A percentile compares a stretch with the other conserved stretches of the same genome.
Conservation (phyloP, 2,113 vertebrate species). For the Limnothrissa miodon region DNA sequence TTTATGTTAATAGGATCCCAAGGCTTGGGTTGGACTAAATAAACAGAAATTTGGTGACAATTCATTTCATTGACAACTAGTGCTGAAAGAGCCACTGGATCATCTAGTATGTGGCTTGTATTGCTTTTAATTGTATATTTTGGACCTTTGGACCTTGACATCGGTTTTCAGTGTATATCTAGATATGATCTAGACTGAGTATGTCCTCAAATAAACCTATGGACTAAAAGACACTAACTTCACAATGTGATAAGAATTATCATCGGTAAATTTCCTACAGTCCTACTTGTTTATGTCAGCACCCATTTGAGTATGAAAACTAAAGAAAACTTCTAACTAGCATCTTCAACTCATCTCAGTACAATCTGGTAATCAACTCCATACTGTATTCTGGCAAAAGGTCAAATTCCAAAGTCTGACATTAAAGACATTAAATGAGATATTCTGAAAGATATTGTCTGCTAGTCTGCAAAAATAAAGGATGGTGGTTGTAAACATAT, state of each 20-base stretch:
- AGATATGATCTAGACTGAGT: neutral
- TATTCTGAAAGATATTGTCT: no score
- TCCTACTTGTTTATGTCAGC: neutral
- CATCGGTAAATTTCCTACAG: neutral
- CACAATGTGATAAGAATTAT: neutral
- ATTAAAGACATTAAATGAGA: no score
- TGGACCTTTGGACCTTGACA: slow-evolving; percentile 4
- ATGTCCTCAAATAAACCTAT: neutral
- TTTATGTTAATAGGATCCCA: neutral
- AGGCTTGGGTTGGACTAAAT: neutral
- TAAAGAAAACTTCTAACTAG: neutral
- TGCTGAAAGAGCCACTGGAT: neutral
- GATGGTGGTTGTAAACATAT: neutral
- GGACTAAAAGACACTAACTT: neutral
- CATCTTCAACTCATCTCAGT: neutral
- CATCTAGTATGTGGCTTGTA: neutral
- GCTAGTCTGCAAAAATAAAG: neutral
- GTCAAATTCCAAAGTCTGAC: neutral
- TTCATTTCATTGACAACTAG: neutral
- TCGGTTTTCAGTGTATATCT: neutral
- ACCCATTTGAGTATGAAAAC: neutral
- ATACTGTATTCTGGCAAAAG: neutral
- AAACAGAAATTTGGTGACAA: neutral
- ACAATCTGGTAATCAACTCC: neutral
- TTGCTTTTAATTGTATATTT: slow-evolving; percentile 15